A percentile compares a stretch with the other conserved stretches of the same genome.
Conservation (phyloP, 1,140 invertebrate genomes). For the Sinonovacula constricta region DNA sequence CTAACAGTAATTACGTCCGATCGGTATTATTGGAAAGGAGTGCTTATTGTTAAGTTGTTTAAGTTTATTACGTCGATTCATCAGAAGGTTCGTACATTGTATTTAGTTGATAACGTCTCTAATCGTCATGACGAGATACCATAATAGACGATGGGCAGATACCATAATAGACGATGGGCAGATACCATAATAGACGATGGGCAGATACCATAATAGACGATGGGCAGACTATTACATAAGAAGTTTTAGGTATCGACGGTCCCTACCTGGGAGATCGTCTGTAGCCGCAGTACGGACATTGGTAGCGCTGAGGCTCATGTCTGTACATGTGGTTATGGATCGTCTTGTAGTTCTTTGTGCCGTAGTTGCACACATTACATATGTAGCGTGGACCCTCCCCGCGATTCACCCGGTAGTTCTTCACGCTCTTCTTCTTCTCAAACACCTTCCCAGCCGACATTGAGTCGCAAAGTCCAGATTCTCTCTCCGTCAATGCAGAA, state of each 20-base stretch:
- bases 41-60: too few species aligned
- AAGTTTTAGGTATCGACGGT: neutral
- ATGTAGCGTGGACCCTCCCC: constrained; percentile 40
- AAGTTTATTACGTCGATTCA: too few species aligned
- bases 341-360: constrained; percentile 49
- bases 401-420: constrained; percentile 36
- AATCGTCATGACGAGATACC: too few species aligned
- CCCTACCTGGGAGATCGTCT: constrained; percentile 44
- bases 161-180: too few species aligned
- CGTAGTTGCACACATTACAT: constrained; percentile 47
- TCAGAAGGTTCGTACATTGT: too few species aligned
- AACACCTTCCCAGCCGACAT: constrained; percentile 18
- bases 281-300: constrained; percentile 50
- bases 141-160: too few species aligned
- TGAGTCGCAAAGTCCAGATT: too few species aligned
- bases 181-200: neutral
- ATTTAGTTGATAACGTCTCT: too few species aligned
- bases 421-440: constrained; percentile 43
- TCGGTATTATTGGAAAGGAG: too few species aligned
- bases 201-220: neutral
- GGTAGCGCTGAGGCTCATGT: constrained; percentile 43
- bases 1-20: too few species aligned
- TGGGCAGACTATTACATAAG: neutral
- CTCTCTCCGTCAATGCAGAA: too few species aligned
- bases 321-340: constrained; percentile 51